phyloP scores from a whole-genome alignment of 1,140 invertebrate genomes.

The Rhynchophorus ferrugineus region DNA sequence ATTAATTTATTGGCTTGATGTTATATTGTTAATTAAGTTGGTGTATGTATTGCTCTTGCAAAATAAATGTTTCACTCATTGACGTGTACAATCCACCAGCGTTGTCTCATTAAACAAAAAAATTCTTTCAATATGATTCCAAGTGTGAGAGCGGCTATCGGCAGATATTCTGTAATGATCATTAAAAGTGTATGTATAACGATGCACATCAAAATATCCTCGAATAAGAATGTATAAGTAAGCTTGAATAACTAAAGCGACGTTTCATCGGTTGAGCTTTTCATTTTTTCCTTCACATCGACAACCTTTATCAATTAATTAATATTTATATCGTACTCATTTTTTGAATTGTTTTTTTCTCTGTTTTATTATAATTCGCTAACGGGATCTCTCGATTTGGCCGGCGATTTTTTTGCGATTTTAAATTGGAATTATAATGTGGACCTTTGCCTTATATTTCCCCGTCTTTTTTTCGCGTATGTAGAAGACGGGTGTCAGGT shows the following conservation, averaged over 20 bases:
- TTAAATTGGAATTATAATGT: too few species aligned
- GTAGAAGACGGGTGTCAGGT: too few species aligned
- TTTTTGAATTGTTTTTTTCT: conserved; percentile 11
- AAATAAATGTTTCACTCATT: too few species aligned
- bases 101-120: conserved; percentile 18
- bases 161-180: conserved; percentile 13
- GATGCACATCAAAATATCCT: conserved; percentile 12
- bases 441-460: too few species aligned
- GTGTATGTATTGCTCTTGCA: too few species aligned
- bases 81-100: too few species aligned
- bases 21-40: too few species aligned
- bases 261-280: conserved; percentile 5
- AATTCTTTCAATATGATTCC: conserved; percentile 17
- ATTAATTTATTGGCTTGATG: too few species aligned
- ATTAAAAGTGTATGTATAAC: conserved; percentile 21
- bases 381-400: conserved; percentile 1
- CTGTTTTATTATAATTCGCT: conserved; percentile 11
- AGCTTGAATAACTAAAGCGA: not conserved
- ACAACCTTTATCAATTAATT: conserved; percentile 12
- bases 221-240: conserved; percentile 7
- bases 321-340: conserved; percentile 11
- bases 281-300: conserved; percentile 12
- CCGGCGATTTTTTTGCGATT: not conserved
- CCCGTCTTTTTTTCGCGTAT: too few species aligned
- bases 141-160: conserved; percentile 16